Base-by-base conservation (phyloP, 2,797 vertebrate species). In the Hyperoplus immaculatus region DNA sequence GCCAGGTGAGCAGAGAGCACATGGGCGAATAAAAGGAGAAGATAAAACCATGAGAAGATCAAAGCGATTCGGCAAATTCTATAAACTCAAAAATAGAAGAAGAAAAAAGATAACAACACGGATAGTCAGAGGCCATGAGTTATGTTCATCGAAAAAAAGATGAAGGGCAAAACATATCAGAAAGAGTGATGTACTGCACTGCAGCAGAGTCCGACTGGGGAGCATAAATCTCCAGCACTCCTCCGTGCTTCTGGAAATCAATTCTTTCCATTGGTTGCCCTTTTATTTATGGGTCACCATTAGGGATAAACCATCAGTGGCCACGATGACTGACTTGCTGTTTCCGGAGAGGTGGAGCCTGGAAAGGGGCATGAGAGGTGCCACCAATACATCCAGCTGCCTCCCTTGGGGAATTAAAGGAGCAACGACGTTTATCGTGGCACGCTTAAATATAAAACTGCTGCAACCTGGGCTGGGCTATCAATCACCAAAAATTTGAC, bases 261-360 rank as follows among this genome's bases (percentile, higher is more conserved):
- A 92, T 94, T 89, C 75, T 84, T 80, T 89, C 58, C 79, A 87
- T 78, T 90, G 88, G 86, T 84, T 81, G 78, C 76, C 72, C 79
- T 75, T 88, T 87, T 92, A 94, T 94, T 94, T 94, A 94, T 91
- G 84, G 87, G 81, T 80, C 72, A 75, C 78, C 86, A 88, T 93
- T 86, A 90, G 78, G 87, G 84, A 90, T 68, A 86, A 82, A 78
- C 85, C 80, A 89, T 90, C 86, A 84, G 81, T 59, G 51, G 78
- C 74, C 71, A 73, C 85, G 88, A 90, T 88, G 87, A 86, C 67
- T 85, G 84, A 79, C 84, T 45, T 78, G 85, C 70, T 65, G 41
- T 64, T 69, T 42, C 13, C 16, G 29, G 65, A 75, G 60, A 72
- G 81, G 63, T 51, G 76, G 76, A 75, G 74, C 77, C 56, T 13